phyloP scores from a whole-genome alignment of 2,113 vertebrate species.

The Muntiacus reevesi region DNA sequence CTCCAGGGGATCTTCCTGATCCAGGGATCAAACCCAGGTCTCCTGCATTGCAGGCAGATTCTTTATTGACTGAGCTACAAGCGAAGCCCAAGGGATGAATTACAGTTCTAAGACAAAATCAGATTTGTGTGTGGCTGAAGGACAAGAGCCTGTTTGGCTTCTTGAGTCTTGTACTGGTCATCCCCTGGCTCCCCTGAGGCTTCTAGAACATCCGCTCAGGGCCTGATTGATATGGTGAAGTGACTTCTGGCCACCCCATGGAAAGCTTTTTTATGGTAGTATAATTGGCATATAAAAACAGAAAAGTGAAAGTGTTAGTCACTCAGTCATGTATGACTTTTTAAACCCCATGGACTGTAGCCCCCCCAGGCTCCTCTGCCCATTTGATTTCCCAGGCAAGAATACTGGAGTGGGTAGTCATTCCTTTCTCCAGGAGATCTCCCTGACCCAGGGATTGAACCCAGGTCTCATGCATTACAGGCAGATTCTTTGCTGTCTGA shows the following conservation, averaged over 20 bases:
- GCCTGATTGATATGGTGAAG: neutral
- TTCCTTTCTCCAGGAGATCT: neutral
- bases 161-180: neutral
- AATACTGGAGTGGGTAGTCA: neutral
- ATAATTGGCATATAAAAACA: neutral
- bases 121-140: neutral
- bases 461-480: neutral
- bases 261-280: neutral
- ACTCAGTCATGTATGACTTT: neutral
- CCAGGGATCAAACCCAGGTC: neutral
- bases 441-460: neutral
- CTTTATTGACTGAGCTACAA: neutral
- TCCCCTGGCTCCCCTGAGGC: neutral
- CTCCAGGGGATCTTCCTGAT: neutral
- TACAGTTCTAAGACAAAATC: neutral
- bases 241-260: neutral
- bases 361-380: neutral
- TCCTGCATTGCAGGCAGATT: neutral
- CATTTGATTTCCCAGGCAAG: neutral
- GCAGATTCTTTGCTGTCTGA: neutral
- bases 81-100: neutral
- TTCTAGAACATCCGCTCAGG: neutral
- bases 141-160: neutral
- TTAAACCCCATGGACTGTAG: neutral
- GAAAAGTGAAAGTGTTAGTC: neutral